Evolutionary conservation across 2,888 invertebrate species (phyloP).

Genomic region (Mycalesis mineus): DNA sequence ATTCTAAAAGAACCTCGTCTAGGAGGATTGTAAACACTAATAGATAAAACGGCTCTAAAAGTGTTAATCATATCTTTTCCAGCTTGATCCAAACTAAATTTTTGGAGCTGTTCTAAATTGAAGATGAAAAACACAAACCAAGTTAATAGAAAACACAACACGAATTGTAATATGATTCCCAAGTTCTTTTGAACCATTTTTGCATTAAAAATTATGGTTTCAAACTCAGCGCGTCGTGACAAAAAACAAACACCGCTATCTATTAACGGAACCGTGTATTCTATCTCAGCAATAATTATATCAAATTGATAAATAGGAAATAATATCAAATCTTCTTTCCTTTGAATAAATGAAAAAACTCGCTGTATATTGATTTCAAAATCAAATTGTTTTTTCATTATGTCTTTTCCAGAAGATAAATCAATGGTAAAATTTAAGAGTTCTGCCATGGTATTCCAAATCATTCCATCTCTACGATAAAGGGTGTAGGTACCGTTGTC

Average conservation of each 20-base stretch:
- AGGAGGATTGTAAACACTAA: slow-evolving; percentile 53
- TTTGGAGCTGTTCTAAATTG: slow-evolving; percentile 41
- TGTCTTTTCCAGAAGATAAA: slow-evolving; percentile 38
- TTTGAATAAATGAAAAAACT: slow-evolving; percentile 49
- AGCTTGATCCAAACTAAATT: slow-evolving; percentile 47
- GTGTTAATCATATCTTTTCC: slow-evolving; percentile 65
- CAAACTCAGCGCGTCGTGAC: slow-evolving; percentile 56
- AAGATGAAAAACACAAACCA: slow-evolving; percentile 58
- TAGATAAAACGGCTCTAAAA: slow-evolving; percentile 49
- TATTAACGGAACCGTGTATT: slow-evolving; percentile 51
- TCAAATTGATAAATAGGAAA: slow-evolving; percentile 63
- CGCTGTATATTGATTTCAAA: slow-evolving; percentile 51
- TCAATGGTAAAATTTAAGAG: slow-evolving; percentile 61
- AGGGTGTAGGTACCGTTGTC: slow-evolving; percentile 46
- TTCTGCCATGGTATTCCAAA: slow-evolving; percentile 56
- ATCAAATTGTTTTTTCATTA: slow-evolving; percentile 47
- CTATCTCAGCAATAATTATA: slow-evolving; percentile 52
- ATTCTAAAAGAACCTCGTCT: slow-evolving; percentile 51
- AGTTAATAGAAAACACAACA: slow-evolving; percentile 48
- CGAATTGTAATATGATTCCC: slow-evolving; percentile 37
- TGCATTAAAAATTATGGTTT: slow-evolving; percentile 53
- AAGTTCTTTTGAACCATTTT: slow-evolving; percentile 43
- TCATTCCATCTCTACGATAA: slow-evolving; percentile 51
- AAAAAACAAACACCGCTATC: slow-evolving; percentile 65
- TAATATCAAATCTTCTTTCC: slow-evolving; percentile 56